Conservation (phyloP, 2,113 vertebrate genomes). For the Pelobates fuscus region DNA sequence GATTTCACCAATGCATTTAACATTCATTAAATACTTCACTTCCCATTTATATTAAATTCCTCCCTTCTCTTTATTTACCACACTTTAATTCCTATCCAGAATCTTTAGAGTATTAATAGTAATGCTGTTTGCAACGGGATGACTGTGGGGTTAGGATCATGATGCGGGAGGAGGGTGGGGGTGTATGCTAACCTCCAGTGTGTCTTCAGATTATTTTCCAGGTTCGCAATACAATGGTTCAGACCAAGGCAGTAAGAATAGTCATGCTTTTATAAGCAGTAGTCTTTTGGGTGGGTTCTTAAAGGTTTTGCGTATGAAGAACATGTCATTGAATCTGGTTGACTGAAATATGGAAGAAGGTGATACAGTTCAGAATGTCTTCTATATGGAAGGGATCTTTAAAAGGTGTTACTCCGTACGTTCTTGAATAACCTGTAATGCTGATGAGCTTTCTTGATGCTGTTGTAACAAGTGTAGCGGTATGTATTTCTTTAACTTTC, state of each 20-base stretch:
- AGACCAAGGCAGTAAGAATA: constrained; percentile 10
- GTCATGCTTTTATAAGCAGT: not conserved
- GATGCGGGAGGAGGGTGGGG: not conserved
- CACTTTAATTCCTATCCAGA: too few species aligned
- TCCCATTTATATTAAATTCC: too few species aligned
- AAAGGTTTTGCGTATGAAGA: not conserved
- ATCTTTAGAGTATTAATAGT: too few species aligned
- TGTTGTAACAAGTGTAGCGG: constrained; percentile 4
- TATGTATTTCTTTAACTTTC: constrained; percentile 13
- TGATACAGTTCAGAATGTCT: not conserved
- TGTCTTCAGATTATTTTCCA: constrained; percentile 32
- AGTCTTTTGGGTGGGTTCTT: constrained; percentile 1
- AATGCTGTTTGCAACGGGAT: too few species aligned
- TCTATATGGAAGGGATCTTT: not conserved
- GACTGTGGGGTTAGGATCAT: not conserved
- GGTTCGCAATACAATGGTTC: constrained; percentile 2
- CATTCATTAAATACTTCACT: too few species aligned
- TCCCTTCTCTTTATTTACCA: too few species aligned
- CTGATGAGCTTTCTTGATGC: not conserved
- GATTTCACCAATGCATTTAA: too few species aligned
- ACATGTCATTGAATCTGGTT: not conserved
- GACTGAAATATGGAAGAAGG: not conserved
- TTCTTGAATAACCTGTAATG: not conserved
- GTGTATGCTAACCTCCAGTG: not conserved
- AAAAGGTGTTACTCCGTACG: not conserved